These are phyloP conservation scores for Noctua comes DNA, from an alignment of 2,888 invertebrate species.

Conservation along the genomic window DNA sequence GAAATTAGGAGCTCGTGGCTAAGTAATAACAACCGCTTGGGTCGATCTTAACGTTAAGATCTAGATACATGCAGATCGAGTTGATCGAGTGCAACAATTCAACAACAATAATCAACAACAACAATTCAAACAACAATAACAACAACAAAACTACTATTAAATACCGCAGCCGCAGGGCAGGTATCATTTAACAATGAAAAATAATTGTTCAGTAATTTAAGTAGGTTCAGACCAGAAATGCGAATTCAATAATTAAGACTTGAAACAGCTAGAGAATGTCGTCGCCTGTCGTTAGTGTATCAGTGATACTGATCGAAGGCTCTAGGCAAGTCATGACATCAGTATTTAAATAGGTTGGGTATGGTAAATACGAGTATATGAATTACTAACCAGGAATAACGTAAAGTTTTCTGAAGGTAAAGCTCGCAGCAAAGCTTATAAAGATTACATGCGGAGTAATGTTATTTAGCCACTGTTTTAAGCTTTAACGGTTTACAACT, in stretches of 20 bases:
- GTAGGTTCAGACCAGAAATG: background rate
- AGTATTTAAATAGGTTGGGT: slow-evolving; percentile 62
- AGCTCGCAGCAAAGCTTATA: slow-evolving; percentile 16
- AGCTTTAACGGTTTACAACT: no score
- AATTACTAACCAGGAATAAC: slow-evolving; percentile 48
- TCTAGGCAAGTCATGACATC: slow-evolving; percentile 51
- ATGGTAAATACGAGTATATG: slow-evolving; percentile 48
- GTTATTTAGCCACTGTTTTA: background rate
- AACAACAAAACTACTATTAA: no score
- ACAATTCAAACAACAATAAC: no score
- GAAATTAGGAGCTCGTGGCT: no score
- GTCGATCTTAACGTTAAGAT: no score
- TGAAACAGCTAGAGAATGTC: slow-evolving; percentile 22
- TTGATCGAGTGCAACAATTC: no score
- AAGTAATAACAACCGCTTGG: no score
- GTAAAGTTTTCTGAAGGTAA: slow-evolving; percentile 17
- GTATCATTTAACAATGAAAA: background rate
- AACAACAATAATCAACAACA: no score
- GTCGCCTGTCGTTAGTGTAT: slow-evolving; percentile 34
- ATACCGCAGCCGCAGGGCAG: background rate
- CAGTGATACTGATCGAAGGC: slow-evolving; percentile 49
- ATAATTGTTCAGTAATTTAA: background rate
- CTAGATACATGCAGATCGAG: no score
- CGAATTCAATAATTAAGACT: slow-evolving; percentile 26
- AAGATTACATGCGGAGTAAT: no score